phyloP scores from a whole-genome alignment of 2,888 invertebrate genomes.

The Dryocosmus kuriphilus region DNA sequence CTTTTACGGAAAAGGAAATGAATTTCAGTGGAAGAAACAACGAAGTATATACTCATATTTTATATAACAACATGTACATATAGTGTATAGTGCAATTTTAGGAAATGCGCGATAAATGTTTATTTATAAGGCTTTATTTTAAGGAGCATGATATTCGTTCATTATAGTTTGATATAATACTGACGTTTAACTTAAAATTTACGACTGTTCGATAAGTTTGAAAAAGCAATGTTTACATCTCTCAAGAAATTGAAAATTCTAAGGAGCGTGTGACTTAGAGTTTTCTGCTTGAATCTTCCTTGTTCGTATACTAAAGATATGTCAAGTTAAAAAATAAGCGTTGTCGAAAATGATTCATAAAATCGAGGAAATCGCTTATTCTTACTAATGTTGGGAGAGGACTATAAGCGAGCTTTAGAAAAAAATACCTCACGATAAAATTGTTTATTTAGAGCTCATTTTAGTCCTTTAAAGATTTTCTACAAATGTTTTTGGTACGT shows the following conservation, averaged over 20 bases:
- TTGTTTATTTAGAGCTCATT: too few relatives aligned
- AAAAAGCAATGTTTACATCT: neutral
- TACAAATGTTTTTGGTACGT: too few relatives aligned
- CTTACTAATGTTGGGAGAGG: too few relatives aligned
- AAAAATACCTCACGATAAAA: too few relatives aligned
- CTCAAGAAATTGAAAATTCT: conserved; percentile 18
- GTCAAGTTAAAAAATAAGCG: too few relatives aligned
- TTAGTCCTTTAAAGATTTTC: too few relatives aligned
- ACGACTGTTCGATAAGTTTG: neutral
- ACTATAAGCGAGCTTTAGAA: too few relatives aligned
- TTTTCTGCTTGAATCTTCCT: neutral
- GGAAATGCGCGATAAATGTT: neutral
- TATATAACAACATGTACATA: conserved; percentile 21
- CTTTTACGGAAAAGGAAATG: neutral
- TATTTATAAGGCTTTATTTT: neutral
- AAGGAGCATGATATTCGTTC: conserved; percentile 56
- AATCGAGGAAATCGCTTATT: too few relatives aligned
- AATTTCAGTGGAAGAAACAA: conserved; percentile 18
- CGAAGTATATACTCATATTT: neutral
- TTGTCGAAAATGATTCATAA: too few relatives aligned
- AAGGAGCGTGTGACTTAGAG: conserved; percentile 8
- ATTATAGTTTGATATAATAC: conserved; percentile 40
- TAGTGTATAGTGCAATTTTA: neutral
- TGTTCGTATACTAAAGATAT: too few relatives aligned
- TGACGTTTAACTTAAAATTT: conserved; percentile 13